These are phyloP conservation scores for Nasonia oneida DNA, from an alignment of 2,888 invertebrate species.

Conservation along the genomic window DNA sequence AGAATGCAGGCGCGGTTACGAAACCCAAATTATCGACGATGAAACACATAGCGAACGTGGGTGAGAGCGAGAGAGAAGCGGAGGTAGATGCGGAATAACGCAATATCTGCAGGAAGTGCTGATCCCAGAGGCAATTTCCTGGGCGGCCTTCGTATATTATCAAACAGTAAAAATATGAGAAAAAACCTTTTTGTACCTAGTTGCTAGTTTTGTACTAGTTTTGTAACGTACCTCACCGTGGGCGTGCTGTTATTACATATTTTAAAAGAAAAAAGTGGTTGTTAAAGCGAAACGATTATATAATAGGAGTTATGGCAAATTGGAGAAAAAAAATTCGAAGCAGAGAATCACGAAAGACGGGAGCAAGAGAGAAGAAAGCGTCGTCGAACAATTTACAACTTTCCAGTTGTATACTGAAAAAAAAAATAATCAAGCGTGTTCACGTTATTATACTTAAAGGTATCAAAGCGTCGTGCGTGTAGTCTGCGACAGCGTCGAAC, in stretches of 20 bases:
- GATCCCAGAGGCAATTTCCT: slow-evolving; percentile 74
- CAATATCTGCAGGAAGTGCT: slow-evolving; percentile 60
- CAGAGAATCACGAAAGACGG: background rate
- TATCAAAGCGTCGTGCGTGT: slow-evolving; percentile 11
- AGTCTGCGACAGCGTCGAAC: background rate
- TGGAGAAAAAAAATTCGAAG: background rate
- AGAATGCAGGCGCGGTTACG: background rate
- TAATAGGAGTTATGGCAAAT: slow-evolving; percentile 28
- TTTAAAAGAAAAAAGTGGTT: slow-evolving; percentile 71
- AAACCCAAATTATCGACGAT: slow-evolving; percentile 24
- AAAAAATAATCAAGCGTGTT: slow-evolving; percentile 59
- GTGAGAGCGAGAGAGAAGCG: slow-evolving; percentile 51
- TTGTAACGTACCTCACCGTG: slow-evolving; percentile 80
- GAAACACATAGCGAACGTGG: slow-evolving; percentile 30
- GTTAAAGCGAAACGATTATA: slow-evolving; percentile 67
- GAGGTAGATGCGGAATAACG: slow-evolving; percentile 54
- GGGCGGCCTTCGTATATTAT: slow-evolving; percentile 67
- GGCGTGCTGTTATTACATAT: slow-evolving; percentile 77
- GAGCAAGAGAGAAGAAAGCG: slow-evolving; percentile 15
- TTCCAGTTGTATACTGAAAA: slow-evolving; percentile 62
- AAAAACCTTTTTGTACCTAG: slow-evolving; percentile 80
- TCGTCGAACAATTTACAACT: slow-evolving; percentile 1
- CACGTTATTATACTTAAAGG: slow-evolving; percentile 58
- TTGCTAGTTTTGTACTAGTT: slow-evolving; percentile 83
- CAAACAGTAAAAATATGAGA: slow-evolving; percentile 34